These are phyloP conservation scores for Mallateleia sp. DNA, from an alignment of 2,888 invertebrate genomes.

Conservation along the genomic window DNA sequence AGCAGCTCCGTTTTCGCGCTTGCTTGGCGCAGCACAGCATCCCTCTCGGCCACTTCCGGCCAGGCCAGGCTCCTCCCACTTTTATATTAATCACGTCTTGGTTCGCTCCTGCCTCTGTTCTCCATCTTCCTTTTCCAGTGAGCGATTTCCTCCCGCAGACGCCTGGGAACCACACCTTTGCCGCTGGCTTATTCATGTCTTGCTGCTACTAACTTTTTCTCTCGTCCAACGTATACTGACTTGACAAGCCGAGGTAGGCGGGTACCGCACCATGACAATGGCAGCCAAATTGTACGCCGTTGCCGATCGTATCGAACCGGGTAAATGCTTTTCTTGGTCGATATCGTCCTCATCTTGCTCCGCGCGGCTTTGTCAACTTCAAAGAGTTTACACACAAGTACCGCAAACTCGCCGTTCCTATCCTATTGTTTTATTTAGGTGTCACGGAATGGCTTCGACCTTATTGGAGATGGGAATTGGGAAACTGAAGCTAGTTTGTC, in stretches of 20 bases:
- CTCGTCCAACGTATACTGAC: conserved; percentile 72
- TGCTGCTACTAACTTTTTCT: conserved; percentile 80
- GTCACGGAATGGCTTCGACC: conserved; percentile 38
- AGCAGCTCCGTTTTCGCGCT: conserved; percentile 86
- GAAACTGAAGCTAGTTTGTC: conserved; percentile 13
- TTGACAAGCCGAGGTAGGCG: conserved; percentile 80
- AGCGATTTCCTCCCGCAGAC: conserved; percentile 87
- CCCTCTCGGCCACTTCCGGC: conserved; percentile 89
- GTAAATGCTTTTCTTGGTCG: conserved; percentile 75
- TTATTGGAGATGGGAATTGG: conserved; percentile 36
- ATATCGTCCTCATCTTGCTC: conserved; percentile 56
- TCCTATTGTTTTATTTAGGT: conserved; percentile 64
- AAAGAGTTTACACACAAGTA: conserved; percentile 57
- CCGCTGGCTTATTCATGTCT: conserved; percentile 87
- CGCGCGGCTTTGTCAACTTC: conserved; percentile 57
- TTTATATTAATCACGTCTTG: conserved; percentile 90
- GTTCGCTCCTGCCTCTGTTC: conserved; percentile 86
- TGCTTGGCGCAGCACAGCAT: conserved; percentile 87
- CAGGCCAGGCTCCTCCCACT: conserved; percentile 89
- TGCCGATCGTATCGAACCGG: conserved; percentile 77
- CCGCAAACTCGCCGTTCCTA: conserved; percentile 31
- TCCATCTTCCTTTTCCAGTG: conserved; percentile 87
- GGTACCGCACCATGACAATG: conserved; percentile 79
- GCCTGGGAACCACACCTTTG: conserved; percentile 89
- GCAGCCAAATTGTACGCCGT: conserved; percentile 78